A percentile compares a stretch with the other conserved stretches of the same genome.
phyloP scores from a whole-genome alignment of 2,888 invertebrate species.

The Sinelater perroti region DNA sequence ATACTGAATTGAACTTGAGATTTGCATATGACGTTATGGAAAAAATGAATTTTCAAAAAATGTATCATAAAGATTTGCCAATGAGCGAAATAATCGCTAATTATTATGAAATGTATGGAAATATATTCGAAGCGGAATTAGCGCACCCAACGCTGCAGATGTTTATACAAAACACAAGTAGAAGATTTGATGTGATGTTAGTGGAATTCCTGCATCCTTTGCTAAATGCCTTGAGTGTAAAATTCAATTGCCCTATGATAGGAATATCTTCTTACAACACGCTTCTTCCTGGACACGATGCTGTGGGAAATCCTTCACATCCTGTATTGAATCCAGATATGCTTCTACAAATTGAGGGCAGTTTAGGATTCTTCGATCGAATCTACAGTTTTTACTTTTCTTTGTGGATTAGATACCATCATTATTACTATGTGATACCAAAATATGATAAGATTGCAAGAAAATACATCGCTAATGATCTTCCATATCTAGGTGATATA shows the following conservation, averaged over 20 bases:
- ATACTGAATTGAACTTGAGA: conserved; percentile 49
- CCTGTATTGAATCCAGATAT: conserved; percentile 46
- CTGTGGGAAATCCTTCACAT: conserved; percentile 48
- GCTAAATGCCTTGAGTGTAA: conserved; percentile 32
- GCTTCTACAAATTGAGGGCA: conserved; percentile 20
- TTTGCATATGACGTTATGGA: not conserved
- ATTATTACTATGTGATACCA: conserved; percentile 46
- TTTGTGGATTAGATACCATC: conserved; percentile 46
- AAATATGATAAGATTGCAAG: conserved; percentile 48
- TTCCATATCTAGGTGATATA: conserved; percentile 52
- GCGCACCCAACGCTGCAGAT: conserved; percentile 10
- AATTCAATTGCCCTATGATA: conserved; percentile 41
- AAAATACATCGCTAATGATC: conserved; percentile 52
- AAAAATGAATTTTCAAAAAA: not conserved
- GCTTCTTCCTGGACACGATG: conserved; percentile 34
- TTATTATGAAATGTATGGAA: not conserved
- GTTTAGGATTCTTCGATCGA: conserved; percentile 20
- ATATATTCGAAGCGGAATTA: not conserved
- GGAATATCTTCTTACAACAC: conserved; percentile 36
- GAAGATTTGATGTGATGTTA: conserved; percentile 38
- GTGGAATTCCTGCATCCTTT: conserved; percentile 34
- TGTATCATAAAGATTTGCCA: not conserved
- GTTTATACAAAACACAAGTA: conserved; percentile 8
- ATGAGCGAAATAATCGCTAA: not conserved
- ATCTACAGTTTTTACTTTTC: conserved; percentile 48